These are phyloP conservation scores for Teleogryllus oceanicus DNA, from an alignment of 2,888 invertebrate genomes.

Conservation along the genomic window DNA sequence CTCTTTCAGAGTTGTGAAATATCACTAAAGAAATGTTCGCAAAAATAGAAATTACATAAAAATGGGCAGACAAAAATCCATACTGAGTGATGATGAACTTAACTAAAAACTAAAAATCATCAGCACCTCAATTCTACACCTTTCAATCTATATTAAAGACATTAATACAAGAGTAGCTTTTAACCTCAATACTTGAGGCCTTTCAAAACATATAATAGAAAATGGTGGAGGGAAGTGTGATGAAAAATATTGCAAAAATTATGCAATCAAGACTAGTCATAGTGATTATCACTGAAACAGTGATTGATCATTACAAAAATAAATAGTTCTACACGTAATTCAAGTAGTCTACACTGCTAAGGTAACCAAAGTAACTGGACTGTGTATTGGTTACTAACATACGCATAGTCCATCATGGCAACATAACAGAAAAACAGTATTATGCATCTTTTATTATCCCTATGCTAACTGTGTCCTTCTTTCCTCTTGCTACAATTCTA, in stretches of 20 bases:
- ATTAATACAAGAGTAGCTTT: not conserved
- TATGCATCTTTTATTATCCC: not conserved
- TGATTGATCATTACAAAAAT: slow-evolving; percentile 32
- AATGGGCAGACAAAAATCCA: no score
- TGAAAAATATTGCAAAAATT: slow-evolving; percentile 28
- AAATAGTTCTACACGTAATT: slow-evolving; percentile 29
- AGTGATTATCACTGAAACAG: slow-evolving; percentile 32
- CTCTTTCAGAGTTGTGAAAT: no score
- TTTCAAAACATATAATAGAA: slow-evolving; percentile 30
- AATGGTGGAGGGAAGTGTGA: slow-evolving; percentile 19
- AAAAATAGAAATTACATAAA: no score
- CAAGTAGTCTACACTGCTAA: slow-evolving; percentile 25
- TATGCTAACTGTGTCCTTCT: slow-evolving; percentile 29
- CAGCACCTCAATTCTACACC: not conserved
- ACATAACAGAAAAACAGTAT: slow-evolving; percentile 21
- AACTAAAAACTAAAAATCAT: not conserved
- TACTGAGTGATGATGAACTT: no score
- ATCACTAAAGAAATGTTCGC: no score
- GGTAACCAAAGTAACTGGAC: slow-evolving; percentile 30
- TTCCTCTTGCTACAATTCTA: slow-evolving; percentile 28
- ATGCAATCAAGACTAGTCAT: slow-evolving; percentile 36
- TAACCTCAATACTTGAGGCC: not conserved
- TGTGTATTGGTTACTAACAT: not conserved
- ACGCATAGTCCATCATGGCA: slow-evolving; percentile 23
- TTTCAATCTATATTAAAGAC: not conserved